Evolutionary conservation across 1,140 invertebrate genomes (phyloP).

Genomic region (Pseudomyrmex sp.): DNA sequence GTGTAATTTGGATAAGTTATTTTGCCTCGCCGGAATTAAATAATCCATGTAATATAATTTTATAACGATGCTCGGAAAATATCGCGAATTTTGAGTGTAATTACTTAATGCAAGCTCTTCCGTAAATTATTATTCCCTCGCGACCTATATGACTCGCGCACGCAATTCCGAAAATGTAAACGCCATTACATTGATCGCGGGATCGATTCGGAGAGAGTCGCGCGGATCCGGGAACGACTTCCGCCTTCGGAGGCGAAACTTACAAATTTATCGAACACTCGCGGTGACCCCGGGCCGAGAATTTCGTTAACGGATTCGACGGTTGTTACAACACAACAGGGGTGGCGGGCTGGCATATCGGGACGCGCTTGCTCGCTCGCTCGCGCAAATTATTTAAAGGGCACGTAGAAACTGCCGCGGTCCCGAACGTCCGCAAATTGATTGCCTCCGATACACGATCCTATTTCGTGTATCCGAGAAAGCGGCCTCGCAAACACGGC

Average conservation of each 20-base stretch:
- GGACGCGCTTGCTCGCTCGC: neutral
- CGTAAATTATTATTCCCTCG: slow-evolving; percentile 45
- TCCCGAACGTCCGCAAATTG: slow-evolving; percentile 32
- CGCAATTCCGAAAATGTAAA: slow-evolving; percentile 52
- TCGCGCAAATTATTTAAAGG: slow-evolving; percentile 56
- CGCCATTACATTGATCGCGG: slow-evolving; percentile 26
- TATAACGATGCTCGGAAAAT: slow-evolving; percentile 20
- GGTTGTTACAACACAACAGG: slow-evolving; percentile 25
- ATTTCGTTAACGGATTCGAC: slow-evolving; percentile 58
- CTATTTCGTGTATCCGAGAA: slow-evolving; percentile 54
- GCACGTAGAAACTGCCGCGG: slow-evolving; percentile 31
- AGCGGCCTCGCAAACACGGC: slow-evolving; percentile 39
- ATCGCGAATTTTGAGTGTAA: slow-evolving; percentile 33
- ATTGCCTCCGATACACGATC: slow-evolving; percentile 58
- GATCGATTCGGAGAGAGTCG: neutral
- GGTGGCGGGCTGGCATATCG: neutral
- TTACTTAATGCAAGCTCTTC: slow-evolving; percentile 30
- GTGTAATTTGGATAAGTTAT: neutral
- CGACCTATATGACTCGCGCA: neutral
- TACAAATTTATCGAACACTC: slow-evolving; percentile 46
- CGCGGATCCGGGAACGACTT: slow-evolving; percentile 3
- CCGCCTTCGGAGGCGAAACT: slow-evolving; percentile 17
- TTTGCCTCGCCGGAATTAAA: neutral
- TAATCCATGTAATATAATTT: neutral
- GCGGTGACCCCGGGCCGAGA: slow-evolving; percentile 19